Conservation (phyloP, 2,888 invertebrate genomes). For the Eupsilia transversa region DNA sequence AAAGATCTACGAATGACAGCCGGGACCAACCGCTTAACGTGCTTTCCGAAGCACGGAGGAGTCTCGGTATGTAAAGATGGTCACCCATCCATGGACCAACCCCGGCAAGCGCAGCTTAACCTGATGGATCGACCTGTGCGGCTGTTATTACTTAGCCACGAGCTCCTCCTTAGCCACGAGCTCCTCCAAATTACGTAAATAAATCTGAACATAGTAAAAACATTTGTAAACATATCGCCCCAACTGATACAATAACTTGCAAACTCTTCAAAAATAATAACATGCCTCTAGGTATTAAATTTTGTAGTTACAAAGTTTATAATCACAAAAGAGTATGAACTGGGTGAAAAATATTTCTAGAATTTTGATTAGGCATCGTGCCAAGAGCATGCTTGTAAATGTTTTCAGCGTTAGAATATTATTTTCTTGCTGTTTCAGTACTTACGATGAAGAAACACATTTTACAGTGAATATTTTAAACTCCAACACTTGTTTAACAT, state of each 20-base stretch:
- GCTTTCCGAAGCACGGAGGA: too few relatives aligned
- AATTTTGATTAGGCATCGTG: constrained; percentile 65
- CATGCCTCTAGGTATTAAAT: not conserved
- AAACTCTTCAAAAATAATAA: not conserved
- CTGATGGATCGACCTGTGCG: too few relatives aligned
- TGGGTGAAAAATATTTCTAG: constrained; percentile 44
- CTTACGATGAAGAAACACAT: constrained; percentile 20
- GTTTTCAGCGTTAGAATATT: constrained; percentile 47
- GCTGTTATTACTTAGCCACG: too few relatives aligned
- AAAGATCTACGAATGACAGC: too few relatives aligned
- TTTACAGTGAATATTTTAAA: constrained; percentile 45
- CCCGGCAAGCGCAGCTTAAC: too few relatives aligned
- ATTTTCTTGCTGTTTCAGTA: constrained; percentile 28
- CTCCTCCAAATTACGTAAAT: not conserved
- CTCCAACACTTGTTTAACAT: constrained; percentile 26
- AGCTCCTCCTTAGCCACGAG: too few relatives aligned
- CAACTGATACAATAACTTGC: not conserved
- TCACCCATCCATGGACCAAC: too few relatives aligned
- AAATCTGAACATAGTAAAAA: not conserved
- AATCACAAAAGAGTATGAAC: constrained; percentile 28
- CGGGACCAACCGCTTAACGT: too few relatives aligned
- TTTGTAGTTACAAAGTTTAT: constrained; percentile 22
- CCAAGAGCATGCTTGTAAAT: constrained; percentile 60
- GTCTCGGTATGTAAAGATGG: too few relatives aligned
- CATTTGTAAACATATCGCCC: too few relatives aligned